Evolutionary conservation across 2,113 vertebrate species (phyloP).

Genomic region (Petromus typicus): DNA sequence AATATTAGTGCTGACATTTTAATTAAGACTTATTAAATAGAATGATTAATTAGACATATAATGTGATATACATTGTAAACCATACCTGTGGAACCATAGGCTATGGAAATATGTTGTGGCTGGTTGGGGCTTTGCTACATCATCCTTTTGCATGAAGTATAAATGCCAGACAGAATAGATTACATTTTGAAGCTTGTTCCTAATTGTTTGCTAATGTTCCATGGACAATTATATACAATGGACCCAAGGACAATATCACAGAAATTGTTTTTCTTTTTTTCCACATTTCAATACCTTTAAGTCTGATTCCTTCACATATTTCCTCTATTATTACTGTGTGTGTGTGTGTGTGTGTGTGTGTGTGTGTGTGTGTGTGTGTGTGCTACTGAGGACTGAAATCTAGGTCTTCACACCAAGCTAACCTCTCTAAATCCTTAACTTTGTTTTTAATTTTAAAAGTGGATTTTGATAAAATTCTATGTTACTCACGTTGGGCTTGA

Average conservation of each 20-base stretch:
- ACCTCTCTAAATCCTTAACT: not conserved
- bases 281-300: slow-evolving; percentile 6
- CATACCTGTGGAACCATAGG: not conserved
- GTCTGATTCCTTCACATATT: slow-evolving; percentile 24
- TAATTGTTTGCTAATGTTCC: slow-evolving; percentile 4
- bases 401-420: too few relatives aligned
- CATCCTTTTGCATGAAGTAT: not conserved
- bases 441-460: not conserved
- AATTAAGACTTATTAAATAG: slow-evolving; percentile 7
- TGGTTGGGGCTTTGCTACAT: not conserved
- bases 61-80: not conserved
- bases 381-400: not conserved
- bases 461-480: not conserved
- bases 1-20: not conserved
- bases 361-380: too few relatives aligned
- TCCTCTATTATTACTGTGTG: not conserved
- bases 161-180: not conserved
- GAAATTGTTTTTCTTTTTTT: not conserved
- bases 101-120: not conserved
- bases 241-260: not conserved
- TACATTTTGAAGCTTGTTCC: not conserved
- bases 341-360: too few relatives aligned
- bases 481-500: not conserved
- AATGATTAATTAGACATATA: not conserved
- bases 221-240: not conserved